Evolutionary conservation across 1,140 invertebrate species (phyloP).

Genomic region (Drosophila auraria): DNA sequence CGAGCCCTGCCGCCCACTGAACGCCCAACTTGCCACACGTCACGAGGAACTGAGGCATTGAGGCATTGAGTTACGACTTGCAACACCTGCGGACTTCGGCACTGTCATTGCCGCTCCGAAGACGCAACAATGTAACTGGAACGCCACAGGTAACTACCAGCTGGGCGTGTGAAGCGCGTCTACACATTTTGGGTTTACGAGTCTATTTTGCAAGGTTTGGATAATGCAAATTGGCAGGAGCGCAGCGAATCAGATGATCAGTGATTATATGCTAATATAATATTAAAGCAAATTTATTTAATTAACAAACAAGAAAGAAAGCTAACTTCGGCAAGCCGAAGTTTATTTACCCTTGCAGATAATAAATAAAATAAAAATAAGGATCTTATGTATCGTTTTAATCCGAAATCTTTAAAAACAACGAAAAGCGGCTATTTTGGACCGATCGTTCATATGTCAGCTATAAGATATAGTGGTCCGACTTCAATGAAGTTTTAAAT

Average conservation of each 20-base stretch:
- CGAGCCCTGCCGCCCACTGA: not conserved
- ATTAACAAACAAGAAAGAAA: no score
- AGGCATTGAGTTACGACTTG: constrained; percentile 61
- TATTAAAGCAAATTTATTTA: no score
- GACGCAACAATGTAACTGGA: constrained; percentile 63
- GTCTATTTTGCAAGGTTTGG: not conserved
- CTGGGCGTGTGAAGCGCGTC: constrained; percentile 4
- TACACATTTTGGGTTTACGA: not conserved
- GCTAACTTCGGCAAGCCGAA: no score
- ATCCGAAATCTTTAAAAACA: no score
- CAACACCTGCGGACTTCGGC: constrained; percentile 66
- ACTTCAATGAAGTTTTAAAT: no score
- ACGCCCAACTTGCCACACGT: constrained; percentile 42
- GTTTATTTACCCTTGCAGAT: no score
- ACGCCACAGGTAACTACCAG: constrained; percentile 35
- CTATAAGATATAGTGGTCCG: no score
- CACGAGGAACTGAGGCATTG: constrained; percentile 60
- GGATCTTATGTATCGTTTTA: no score
- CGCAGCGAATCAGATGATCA: not conserved
- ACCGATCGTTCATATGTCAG: no score
- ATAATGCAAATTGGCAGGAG: constrained; percentile 5
- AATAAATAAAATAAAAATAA: no score
- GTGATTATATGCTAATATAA: no score
- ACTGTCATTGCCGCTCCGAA: constrained; percentile 64
- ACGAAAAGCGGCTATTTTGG: no score